Conservation (phyloP, 2,888 invertebrate genomes). For the Dicyrtomina minuta region DNA sequence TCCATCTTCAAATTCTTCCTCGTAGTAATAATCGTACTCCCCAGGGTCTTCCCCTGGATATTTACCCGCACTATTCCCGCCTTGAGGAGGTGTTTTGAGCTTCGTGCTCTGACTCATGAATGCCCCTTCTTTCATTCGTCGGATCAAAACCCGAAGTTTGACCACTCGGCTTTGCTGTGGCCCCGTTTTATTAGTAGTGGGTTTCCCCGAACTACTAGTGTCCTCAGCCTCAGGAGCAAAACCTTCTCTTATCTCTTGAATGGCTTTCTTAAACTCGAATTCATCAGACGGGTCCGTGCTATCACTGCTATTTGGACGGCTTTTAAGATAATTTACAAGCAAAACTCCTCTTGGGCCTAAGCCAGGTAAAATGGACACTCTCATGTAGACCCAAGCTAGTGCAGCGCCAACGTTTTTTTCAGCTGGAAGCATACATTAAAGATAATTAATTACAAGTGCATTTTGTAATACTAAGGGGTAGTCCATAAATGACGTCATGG, state of each 20-base stretch:
- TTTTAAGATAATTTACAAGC: constrained; percentile 21
- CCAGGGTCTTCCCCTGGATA: too few relatives aligned
- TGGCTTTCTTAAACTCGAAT: constrained; percentile 25
- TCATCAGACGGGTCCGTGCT: neutral
- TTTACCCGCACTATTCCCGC: too few relatives aligned
- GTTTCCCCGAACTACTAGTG: neutral
- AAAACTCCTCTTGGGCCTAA: neutral
- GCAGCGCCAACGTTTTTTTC: constrained; percentile 27
- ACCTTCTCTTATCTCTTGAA: constrained; percentile 21
- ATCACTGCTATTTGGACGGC: neutral
- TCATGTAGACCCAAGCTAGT: constrained; percentile 31
- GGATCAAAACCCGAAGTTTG: constrained; percentile 26
- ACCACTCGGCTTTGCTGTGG: constrained; percentile 5
- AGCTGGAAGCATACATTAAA: too few relatives aligned
- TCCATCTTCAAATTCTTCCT: too few relatives aligned
- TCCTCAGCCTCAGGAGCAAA: neutral
- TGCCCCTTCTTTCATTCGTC: constrained; percentile 32
- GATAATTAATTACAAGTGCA: too few relatives aligned
- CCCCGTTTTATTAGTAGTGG: neutral
- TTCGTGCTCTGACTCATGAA: constrained; percentile 8
- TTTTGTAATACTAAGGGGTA: too few relatives aligned
- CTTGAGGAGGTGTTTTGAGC: neutral
- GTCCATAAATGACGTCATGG: too few relatives aligned
- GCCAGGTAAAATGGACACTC: constrained; percentile 29
- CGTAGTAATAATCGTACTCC: too few relatives aligned